A percentile compares a stretch with the other conserved stretches of the same genome.
These are phyloP conservation scores for Girardia tigrina DNA, from an alignment of 2,888 invertebrate genomes.

Conservation along the genomic window DNA sequence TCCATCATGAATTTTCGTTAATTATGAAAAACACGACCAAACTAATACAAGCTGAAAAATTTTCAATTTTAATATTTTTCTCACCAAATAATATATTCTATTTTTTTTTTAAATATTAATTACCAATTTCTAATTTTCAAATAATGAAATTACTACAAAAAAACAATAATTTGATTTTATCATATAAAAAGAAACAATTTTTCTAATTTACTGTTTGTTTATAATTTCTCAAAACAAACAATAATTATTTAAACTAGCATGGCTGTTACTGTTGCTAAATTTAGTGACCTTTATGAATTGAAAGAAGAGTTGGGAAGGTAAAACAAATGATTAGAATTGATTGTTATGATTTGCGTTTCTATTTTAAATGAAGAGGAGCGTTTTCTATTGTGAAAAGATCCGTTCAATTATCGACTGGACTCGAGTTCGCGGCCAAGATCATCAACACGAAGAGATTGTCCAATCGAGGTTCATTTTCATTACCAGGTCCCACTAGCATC, in stretches of 20 bases:
- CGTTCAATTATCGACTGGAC: constrained; percentile 88
- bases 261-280: constrained; percentile 24
- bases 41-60: too few relatives aligned
- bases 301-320: constrained; percentile 34
- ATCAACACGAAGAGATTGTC: constrained; percentile 99
- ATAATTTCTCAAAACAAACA: constrained; percentile 16
- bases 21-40: too few relatives aligned
- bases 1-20: too few relatives aligned
- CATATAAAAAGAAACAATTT: too few relatives aligned
- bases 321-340: background rate
- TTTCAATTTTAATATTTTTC: too few relatives aligned
- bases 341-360: constrained; percentile 3
- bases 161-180: too few relatives aligned
- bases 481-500: background rate
- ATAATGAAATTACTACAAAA: too few relatives aligned
- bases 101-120: too few relatives aligned
- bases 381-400: constrained; percentile 98
- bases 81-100: too few relatives aligned
- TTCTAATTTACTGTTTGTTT: constrained; percentile 2
- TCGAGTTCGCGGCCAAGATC: constrained; percentile 99
- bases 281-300: constrained; percentile 27
- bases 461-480: constrained; percentile 66
- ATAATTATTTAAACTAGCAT: constrained; percentile 23
- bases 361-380: constrained; percentile 65
- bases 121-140: too few relatives aligned